Evolutionary conservation across 2,888 invertebrate species (phyloP).

Genomic region (Xiphydria camelus): DNA sequence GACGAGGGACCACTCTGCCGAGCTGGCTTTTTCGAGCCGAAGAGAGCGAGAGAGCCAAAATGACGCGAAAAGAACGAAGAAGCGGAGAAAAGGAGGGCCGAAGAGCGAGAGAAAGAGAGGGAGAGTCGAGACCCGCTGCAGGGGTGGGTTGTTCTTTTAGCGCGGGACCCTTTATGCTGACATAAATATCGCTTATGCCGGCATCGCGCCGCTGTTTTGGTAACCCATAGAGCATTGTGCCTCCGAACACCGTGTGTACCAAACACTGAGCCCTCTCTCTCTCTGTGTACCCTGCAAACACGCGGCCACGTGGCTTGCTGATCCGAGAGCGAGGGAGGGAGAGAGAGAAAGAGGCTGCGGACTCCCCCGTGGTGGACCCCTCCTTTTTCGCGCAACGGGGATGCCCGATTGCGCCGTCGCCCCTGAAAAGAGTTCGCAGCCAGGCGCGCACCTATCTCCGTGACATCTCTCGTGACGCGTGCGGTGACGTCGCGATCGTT

Average conservation of each 20-base stretch:
- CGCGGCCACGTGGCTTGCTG: conserved; percentile 49
- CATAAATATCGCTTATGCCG: conserved; percentile 58
- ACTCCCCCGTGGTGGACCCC: too few species aligned
- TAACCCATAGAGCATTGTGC: conserved; percentile 56
- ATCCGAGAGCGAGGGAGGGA: too few species aligned
- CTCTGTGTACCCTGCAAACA: too few species aligned
- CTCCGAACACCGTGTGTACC: conserved; percentile 46
- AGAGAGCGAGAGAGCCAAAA: too few species aligned
- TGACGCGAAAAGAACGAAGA: too few species aligned
- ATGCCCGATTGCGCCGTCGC: too few species aligned
- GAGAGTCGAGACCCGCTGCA: conserved; percentile 20
- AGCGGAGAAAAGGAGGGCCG: too few species aligned
- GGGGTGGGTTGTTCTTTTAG: conserved; percentile 51
- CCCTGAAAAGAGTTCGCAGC: too few species aligned
- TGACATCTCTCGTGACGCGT: conserved; percentile 25
- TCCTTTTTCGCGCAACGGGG: too few species aligned
- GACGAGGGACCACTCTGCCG: not conserved
- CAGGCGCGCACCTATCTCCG: conserved; percentile 20
- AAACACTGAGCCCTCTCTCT: conserved; percentile 52
- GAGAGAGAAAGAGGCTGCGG: too few species aligned
- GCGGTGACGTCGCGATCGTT: conserved; percentile 30
- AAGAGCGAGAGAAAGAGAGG: conserved; percentile 1
- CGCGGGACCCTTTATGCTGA: conserved; percentile 53
- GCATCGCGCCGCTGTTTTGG: conserved; percentile 56
- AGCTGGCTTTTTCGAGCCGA: conserved; percentile 4